A percentile compares a stretch with the other conserved stretches of the same genome.
phyloP scores from a whole-genome alignment of 2,888 invertebrate genomes.

The Yponomeuta cagnagella region DNA sequence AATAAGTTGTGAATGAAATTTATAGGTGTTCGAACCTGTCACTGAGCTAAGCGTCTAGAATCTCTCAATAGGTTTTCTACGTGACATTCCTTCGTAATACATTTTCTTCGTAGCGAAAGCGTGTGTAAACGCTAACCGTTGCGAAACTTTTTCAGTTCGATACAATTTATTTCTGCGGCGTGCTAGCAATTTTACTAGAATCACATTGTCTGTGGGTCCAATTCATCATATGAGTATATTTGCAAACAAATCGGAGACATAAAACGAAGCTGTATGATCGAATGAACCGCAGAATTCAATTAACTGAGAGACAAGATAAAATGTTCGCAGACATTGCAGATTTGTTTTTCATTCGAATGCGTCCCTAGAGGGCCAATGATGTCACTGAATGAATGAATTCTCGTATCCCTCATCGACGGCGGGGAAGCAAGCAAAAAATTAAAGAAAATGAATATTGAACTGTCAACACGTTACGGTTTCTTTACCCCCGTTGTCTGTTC shows the following conservation, averaged over 20 bases:
- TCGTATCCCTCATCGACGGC: not conserved
- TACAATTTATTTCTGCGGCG: constrained; percentile 2
- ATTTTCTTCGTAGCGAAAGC: constrained; percentile 1
- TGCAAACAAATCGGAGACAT: constrained; percentile 39
- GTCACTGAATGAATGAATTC: not conserved
- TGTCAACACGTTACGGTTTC: constrained; percentile 33
- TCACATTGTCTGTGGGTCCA: not conserved
- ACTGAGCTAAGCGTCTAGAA: constrained; percentile 16
- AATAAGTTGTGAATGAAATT: constrained; percentile 2
- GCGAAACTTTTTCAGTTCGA: not conserved
- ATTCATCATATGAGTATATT: constrained; percentile 13
- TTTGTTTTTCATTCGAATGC: constrained; percentile 30
- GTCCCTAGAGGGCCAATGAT: constrained; percentile 20
- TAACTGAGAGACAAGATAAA: constrained; percentile 68
- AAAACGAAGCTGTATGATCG: constrained; percentile 41
- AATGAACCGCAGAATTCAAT: constrained; percentile 66
- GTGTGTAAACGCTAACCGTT: not conserved
- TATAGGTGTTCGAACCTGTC: constrained; percentile 12
- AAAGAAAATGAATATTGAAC: constrained; percentile 34
- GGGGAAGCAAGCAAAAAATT: not conserved
- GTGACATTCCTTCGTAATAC: constrained; percentile 6
- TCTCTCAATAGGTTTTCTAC: constrained; percentile 5
- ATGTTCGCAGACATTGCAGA: constrained; percentile 42
- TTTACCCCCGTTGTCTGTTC: not conserved
- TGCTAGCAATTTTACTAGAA: not conserved